Percentiles rank a stretch among this genome's conserved stretches.
Conservation (phyloP, 1,140 invertebrate genomes). For the Stratiolaelaps scimitus region DNA sequence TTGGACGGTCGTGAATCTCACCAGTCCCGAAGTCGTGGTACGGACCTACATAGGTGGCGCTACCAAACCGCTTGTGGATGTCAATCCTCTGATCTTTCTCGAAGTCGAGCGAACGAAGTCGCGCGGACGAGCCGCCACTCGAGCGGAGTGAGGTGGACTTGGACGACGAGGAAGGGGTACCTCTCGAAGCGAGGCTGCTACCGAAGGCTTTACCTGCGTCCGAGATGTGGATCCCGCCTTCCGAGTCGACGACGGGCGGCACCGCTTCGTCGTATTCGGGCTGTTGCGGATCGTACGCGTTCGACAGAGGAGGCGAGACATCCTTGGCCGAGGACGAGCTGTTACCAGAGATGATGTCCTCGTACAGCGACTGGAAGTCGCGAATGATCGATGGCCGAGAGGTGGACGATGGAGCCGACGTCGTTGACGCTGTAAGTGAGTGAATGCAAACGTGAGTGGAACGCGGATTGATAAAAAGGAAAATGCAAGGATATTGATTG, state of each 20-base stretch:
- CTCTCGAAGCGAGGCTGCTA: too few species aligned
- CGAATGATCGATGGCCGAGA: constrained; percentile 24
- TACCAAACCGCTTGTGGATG: constrained; percentile 26
- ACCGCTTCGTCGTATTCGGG: constrained; percentile 36
- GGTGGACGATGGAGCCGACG: not conserved
- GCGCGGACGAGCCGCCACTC: not conserved
- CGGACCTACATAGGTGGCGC: constrained; percentile 13
- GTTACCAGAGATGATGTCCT: constrained; percentile 27
- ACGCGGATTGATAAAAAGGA: not conserved
- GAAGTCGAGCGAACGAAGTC: constrained; percentile 12
- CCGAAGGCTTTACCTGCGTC: constrained; percentile 34
- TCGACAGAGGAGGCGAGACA: constrained; percentile 8
- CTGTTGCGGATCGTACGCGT: constrained; percentile 34
- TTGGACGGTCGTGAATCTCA: too few species aligned
- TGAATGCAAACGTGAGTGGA: not conserved
- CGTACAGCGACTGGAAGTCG: constrained; percentile 22
- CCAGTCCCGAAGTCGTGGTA: too few species aligned
- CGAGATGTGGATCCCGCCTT: constrained; percentile 37
- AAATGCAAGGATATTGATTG: not conserved
- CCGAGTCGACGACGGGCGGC: constrained; percentile 36
- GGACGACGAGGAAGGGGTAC: not conserved
- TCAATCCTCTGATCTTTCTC: constrained; percentile 27
- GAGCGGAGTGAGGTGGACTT: not conserved
- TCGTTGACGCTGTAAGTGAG: not conserved
- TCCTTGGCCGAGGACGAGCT: constrained; percentile 1